phyloP scores from a whole-genome alignment of 2,113 vertebrate species.

The Rana temporaria region DNA sequence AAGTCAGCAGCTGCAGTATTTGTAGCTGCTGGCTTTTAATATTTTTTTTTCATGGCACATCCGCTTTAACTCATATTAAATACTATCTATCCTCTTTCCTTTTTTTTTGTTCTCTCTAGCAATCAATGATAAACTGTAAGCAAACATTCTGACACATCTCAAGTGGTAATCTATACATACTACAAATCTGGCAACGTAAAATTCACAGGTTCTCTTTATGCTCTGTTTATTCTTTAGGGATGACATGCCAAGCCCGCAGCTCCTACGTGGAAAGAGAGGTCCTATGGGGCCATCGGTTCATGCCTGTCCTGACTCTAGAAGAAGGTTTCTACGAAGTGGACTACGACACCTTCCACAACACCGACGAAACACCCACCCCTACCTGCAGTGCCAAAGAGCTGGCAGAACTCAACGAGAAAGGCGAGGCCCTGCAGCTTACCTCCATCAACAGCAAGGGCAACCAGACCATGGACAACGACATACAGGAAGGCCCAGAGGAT shows the following conservation, averaged over 20 bases:
- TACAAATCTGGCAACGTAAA: not conserved
- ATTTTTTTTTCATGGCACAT: too few relatives aligned
- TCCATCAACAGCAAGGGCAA: conserved; percentile 33
- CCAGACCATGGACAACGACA: not conserved
- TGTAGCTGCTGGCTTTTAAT: too few relatives aligned
- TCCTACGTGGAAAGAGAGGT: conserved; percentile 43
- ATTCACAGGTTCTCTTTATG: not conserved
- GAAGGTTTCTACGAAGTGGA: conserved; percentile 53
- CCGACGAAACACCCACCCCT: conserved; percentile 36
- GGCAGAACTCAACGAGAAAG: conserved; percentile 40
- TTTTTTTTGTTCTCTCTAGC: too few relatives aligned
- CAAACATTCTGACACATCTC: not conserved
- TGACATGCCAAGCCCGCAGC: conserved; percentile 53
- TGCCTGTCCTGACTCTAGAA: conserved; percentile 48
- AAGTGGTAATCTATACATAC: not conserved
- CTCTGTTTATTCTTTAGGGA: not conserved
- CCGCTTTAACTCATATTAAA: too few relatives aligned
- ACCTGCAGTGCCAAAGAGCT: conserved; percentile 46
- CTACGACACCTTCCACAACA: conserved; percentile 52
- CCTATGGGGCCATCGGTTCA: conserved; percentile 50
- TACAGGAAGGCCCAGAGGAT: not conserved
- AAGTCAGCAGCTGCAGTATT: too few relatives aligned
- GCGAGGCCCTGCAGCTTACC: conserved; percentile 7
- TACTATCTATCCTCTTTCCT: too few relatives aligned
- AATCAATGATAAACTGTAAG: too few relatives aligned